These are phyloP conservation scores for Sebastes itinus DNA, from an alignment of 2,797 vertebrate genomes.

Conservation along the genomic window DNA sequence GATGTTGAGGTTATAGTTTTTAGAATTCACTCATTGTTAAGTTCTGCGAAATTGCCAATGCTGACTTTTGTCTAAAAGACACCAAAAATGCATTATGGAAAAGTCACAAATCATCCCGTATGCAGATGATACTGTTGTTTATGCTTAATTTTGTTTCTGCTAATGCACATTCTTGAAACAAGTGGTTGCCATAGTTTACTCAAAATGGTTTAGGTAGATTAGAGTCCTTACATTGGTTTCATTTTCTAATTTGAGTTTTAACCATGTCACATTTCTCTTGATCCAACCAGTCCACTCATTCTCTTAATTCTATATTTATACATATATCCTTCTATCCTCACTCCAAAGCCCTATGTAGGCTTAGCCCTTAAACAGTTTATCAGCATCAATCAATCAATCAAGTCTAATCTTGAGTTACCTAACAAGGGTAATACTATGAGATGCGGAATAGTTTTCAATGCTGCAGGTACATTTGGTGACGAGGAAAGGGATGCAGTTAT, in stretches of 20 bases:
- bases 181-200: neutral
- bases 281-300: neutral
- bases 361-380: constrained; percentile 44
- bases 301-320: neutral
- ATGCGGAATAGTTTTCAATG: neutral
- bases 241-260: neutral
- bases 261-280: neutral
- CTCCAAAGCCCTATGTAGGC: neutral
- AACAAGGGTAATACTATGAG: neutral
- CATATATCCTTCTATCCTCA: neutral
- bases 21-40: neutral
- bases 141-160: neutral
- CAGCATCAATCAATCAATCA: constrained; percentile 9
- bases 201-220: neutral
- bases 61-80: neutral
- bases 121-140: constrained; percentile 6
- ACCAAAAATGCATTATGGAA: neutral
- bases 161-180: neutral
- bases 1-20: neutral
- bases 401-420: constrained; percentile 25
- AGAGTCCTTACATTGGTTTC: neutral
- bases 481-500: neutral
- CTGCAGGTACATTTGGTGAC: neutral
- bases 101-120: neutral
- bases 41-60: neutral